Evolutionary conservation across 2,113 vertebrate genomes (phyloP).

Genomic region (Gavia stellata): DNA sequence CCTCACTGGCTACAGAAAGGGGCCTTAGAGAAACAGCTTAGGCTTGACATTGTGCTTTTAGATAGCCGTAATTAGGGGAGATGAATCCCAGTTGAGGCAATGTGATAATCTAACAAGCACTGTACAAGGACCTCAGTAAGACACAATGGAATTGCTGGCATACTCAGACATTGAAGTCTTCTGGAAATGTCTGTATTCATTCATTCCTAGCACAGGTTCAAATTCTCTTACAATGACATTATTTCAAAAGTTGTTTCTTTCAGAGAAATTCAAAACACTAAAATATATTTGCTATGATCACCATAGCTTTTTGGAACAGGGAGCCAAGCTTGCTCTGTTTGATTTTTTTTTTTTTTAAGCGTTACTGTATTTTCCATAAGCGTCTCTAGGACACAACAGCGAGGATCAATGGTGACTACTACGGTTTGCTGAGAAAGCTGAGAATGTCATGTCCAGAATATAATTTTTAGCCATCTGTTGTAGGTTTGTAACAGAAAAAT

Average conservation of each 20-base stretch:
- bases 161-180: background rate
- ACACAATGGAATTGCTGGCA: background rate
- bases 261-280: background rate
- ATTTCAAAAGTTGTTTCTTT: background rate
- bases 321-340: background rate
- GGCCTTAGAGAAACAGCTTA: background rate
- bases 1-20: background rate
- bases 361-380: background rate
- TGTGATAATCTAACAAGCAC: background rate
- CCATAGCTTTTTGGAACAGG: background rate
- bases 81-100: background rate
- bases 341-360: background rate
- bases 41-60: background rate
- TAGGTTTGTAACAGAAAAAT: background rate
- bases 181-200: background rate
- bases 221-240: background rate
- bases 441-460: background rate
- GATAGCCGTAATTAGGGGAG: background rate
- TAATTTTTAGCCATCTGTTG: background rate
- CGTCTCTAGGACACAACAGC: accelerated
- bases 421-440: background rate
- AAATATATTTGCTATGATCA: background rate
- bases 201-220: background rate
- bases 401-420: background rate
- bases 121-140: background rate